phyloP scores from a whole-genome alignment of 2,113 vertebrate species.

The Centropristis striata region DNA sequence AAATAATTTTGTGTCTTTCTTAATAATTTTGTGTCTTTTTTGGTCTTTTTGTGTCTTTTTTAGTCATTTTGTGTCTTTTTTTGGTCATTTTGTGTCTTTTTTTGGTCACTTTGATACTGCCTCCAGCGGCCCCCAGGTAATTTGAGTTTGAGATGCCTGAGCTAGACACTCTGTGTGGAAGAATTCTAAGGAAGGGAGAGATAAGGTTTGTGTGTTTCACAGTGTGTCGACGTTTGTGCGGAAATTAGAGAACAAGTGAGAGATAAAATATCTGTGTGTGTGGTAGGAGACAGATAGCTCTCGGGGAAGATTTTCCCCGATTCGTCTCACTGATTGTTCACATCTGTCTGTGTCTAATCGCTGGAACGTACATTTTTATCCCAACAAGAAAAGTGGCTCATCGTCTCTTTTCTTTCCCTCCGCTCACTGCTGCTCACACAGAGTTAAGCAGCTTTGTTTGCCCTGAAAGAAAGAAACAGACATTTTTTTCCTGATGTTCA shows the following conservation, averaged over 20 bases:
- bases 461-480: not conserved
- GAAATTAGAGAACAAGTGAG: slow-evolving; percentile 22
- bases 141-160: too few species aligned
- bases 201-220: not conserved
- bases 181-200: too few species aligned
- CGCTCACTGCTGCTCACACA: slow-evolving; percentile 41
- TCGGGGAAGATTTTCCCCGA: slow-evolving; percentile 52
- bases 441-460: slow-evolving; percentile 9
- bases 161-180: too few species aligned
- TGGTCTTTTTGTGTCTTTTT: too few species aligned
- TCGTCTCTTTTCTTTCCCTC: slow-evolving; percentile 32
- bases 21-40: too few species aligned
- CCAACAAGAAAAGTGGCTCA: slow-evolving; percentile 48
- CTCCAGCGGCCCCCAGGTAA: too few species aligned
- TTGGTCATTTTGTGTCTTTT: too few species aligned
- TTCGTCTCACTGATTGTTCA: slow-evolving; percentile 74
- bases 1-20: too few species aligned
- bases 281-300: slow-evolving; percentile 35
- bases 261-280: slow-evolving; percentile 30
- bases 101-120: too few species aligned
- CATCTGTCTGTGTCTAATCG: slow-evolving; percentile 73
- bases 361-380: slow-evolving; percentile 64
- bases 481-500: not conserved
- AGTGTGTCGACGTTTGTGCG: slow-evolving; percentile 11
- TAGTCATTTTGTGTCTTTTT: too few species aligned